Base-by-base conservation (phyloP, 1,140 invertebrate genomes). In the Habropoda laboriosa region DNA sequence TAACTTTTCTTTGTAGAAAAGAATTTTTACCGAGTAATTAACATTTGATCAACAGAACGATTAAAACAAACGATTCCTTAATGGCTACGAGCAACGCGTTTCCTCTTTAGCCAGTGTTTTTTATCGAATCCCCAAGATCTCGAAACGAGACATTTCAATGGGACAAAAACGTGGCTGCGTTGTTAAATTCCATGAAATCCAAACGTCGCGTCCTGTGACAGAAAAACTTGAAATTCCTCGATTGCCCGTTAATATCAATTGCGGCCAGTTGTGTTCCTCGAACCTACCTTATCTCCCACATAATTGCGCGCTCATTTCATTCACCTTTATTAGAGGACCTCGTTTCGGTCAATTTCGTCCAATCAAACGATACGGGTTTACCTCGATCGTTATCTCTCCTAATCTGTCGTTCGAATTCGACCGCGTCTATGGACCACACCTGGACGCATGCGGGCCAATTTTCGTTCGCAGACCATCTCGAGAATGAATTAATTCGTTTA, bases 331-430 rank as follows among this genome's bases (percentile, higher is more conserved):
- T 86, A 86, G 60, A 35, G 55, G 40, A 63, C n/a, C n/a, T 30
- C 66, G 68, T 83, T 74, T 83, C 68, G 75, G 72, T 82, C 86
- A 89, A 89, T 89, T 89, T 86, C 53, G 79, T 82, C 72, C 77
- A 88, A 89, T 89, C 74, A 87, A 89, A 87, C 61, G 73, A 90
- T 90, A 90, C 85, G 90, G 89, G 89, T 83, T 47, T 57, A 79
- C 64, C 61, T 85, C 71, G 76, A 82, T 84, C 66, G 58, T 88
- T 83, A 87, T 85, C 61, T 85, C 61, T 78, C 64, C 61, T 57
- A 81, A 83, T 71, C 82, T 80, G 76, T 79, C 38, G 80, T 76
- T 67, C 45, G 77, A 86, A 75, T 79, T 76, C 38, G 76, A 55
- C 35, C 53, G 66, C 13, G 27, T 70, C 45, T 30, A 32, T 64